phyloP scores from a whole-genome alignment of 2,888 invertebrate genomes.

The Eupsilia transversa region DNA sequence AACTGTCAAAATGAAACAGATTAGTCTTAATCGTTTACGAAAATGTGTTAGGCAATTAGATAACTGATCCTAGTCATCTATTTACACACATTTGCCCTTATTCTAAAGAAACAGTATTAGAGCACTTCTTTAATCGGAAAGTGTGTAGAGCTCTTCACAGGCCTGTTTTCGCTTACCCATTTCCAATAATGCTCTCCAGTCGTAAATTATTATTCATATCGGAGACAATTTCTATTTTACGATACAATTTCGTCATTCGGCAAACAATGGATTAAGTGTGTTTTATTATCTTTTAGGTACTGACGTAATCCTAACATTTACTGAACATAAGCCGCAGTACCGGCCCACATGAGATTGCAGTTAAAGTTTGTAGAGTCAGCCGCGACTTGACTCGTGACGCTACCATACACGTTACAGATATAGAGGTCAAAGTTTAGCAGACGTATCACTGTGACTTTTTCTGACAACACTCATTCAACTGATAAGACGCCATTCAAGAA shows the following conservation, averaged over 20 bases:
- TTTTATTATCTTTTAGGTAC: constrained; percentile 55
- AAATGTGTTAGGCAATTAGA: no score
- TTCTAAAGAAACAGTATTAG: background rate
- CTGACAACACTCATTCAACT: constrained; percentile 73
- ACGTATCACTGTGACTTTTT: constrained; percentile 76
- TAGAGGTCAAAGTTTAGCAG: constrained; percentile 75
- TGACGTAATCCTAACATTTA: constrained; percentile 57
- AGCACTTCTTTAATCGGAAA: background rate
- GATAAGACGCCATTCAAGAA: constrained; percentile 76
- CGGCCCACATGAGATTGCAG: constrained; percentile 36
- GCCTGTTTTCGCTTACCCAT: constrained; percentile 6
- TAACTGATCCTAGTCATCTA: background rate
- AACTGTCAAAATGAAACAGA: no score
- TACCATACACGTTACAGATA: constrained; percentile 67
- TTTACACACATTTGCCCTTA: background rate
- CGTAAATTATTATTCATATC: constrained; percentile 60
- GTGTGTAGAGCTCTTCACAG: constrained; percentile 1
- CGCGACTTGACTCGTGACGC: constrained; percentile 27
- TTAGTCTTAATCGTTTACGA: no score
- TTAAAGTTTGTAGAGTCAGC: constrained; percentile 47
- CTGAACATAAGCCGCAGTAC: constrained; percentile 43
- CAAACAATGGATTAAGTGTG: constrained; percentile 58
- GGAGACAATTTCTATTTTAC: constrained; percentile 57
- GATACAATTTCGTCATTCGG: constrained; percentile 53
- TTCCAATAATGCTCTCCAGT: constrained; percentile 37